These are phyloP conservation scores for Drosophila sulfurigaster DNA, from an alignment of 1,140 invertebrate genomes.

Conservation along the genomic window DNA sequence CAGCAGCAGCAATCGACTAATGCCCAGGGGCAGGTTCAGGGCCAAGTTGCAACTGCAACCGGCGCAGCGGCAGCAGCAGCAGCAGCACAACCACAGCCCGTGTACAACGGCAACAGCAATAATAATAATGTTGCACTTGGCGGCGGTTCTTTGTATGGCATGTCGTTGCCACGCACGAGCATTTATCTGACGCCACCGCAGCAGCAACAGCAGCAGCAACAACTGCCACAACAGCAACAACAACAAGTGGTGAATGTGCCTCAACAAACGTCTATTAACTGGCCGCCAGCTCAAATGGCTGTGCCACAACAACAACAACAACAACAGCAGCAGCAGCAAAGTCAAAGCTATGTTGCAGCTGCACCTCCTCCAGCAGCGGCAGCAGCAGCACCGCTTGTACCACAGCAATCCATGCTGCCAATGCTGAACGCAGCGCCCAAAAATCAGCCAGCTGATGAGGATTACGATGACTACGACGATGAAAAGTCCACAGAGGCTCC, in stretches of 20 bases:
- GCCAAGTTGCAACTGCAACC: slow-evolving; percentile 26
- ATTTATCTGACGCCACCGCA: slow-evolving; percentile 68
- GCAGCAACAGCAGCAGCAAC: slow-evolving; percentile 52
- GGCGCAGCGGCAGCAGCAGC: slow-evolving; percentile 4
- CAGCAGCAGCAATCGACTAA: slow-evolving; percentile 14
- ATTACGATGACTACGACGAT: slow-evolving; percentile 82
- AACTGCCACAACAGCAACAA: slow-evolving; percentile 30
- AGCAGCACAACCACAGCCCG: slow-evolving; percentile 16
- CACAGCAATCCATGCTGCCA: slow-evolving; percentile 63
- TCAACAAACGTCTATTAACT: slow-evolving; percentile 48
- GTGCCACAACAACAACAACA: slow-evolving; percentile 49
- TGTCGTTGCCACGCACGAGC: slow-evolving; percentile 68
- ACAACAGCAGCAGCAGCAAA: slow-evolving; percentile 44
- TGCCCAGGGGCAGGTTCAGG: slow-evolving; percentile 63
- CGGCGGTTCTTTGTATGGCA: slow-evolving; percentile 57
- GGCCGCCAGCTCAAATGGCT: slow-evolving; percentile 41
- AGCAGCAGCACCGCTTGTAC: slow-evolving; percentile 9
- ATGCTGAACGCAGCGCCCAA: slow-evolving; percentile 70
- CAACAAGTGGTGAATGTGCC: slow-evolving; percentile 38
- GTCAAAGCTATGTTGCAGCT: slow-evolving; percentile 45
- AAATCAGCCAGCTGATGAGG: slow-evolving; percentile 60
- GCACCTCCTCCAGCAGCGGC: slow-evolving; percentile 30
- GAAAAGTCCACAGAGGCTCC: slow-evolving; percentile 82
- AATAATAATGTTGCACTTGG: slow-evolving; percentile 38
- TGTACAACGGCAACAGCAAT: slow-evolving; percentile 51